phyloP scores from a whole-genome alignment of 1,140 invertebrate genomes.

The Tetragonula clypearis region DNA sequence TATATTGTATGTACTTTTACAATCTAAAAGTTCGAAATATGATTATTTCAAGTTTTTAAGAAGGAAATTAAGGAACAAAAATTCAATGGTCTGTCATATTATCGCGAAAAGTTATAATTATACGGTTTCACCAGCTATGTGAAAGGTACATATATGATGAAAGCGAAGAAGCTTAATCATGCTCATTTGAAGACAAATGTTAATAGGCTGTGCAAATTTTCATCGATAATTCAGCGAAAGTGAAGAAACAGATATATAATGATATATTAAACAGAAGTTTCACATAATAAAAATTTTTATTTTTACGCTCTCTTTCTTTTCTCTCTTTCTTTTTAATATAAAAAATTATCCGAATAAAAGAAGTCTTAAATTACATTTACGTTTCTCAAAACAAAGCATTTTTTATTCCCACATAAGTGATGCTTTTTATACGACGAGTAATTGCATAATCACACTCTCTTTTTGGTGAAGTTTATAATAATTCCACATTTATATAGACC shows the following conservation, averaged over 20 bases:
- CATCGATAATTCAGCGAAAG: slow-evolving; percentile 26
- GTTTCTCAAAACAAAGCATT: not conserved
- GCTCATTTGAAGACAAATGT: not conserved
- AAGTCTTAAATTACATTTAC: not conserved
- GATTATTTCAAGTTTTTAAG: not conserved
- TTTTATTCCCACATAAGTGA: not conserved
- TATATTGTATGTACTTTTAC: not conserved
- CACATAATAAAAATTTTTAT: too few relatives aligned
- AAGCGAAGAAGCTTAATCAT: slow-evolving; percentile 8
- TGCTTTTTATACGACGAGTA: not conserved
- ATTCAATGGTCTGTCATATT: not conserved
- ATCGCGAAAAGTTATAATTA: not conserved
- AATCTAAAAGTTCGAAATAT: not conserved
- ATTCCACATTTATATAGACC: not conserved
- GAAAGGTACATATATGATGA: slow-evolving; percentile 3
- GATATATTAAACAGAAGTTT: not conserved
- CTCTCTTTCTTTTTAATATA: not conserved
- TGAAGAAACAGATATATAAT: not conserved
- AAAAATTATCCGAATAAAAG: not conserved
- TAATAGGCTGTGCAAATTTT: not conserved
- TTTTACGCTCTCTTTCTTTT: not conserved
- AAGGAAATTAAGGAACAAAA: not conserved
- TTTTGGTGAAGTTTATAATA: not conserved
- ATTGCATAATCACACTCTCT: slow-evolving; percentile 18
- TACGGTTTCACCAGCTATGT: not conserved